Conservation (phyloP, 2,888 invertebrate species). For the Drosophila anceps region DNA sequence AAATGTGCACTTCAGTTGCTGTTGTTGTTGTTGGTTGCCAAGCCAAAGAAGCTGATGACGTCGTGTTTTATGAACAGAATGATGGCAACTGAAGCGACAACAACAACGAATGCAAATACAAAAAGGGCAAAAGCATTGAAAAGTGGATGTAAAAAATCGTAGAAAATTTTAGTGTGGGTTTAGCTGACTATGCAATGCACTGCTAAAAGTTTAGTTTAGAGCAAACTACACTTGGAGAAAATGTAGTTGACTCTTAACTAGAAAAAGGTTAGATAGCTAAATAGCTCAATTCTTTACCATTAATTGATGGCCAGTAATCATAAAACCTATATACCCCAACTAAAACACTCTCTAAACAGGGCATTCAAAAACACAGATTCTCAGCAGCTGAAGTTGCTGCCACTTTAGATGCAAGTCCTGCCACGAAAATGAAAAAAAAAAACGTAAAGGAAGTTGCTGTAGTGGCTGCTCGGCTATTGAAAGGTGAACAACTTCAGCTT, state of each 20-base stretch:
- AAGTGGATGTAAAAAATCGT: not conserved
- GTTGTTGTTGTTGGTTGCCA: conserved; percentile 30
- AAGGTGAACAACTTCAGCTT: conserved; percentile 73
- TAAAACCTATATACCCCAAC: not conserved
- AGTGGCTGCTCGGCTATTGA: conserved; percentile 58
- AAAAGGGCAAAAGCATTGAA: conserved; percentile 29
- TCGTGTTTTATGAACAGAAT: conserved; percentile 66
- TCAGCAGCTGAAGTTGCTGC: conserved; percentile 57
- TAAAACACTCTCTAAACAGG: not conserved
- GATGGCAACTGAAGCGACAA: conserved; percentile 56
- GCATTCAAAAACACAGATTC: conserved; percentile 1
- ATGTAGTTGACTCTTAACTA: not conserved
- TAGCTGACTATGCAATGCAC: not conserved
- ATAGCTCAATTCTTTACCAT: not conserved
- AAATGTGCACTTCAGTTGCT: conserved; percentile 72
- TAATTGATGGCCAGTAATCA: not conserved
- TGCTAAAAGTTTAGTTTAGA: not conserved
- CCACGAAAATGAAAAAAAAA: conserved; percentile 17
- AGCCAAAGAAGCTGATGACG: conserved; percentile 68
- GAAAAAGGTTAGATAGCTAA: too few relatives aligned
- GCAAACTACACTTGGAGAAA: not conserved
- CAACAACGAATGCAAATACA: conserved; percentile 48
- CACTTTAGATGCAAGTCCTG: conserved; percentile 53
- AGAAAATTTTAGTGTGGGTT: not conserved
- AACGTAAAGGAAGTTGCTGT: conserved; percentile 35